Percentiles rank a stretch among this genome's conserved stretches.
Evolutionary conservation across 2,888 invertebrate genomes (phyloP).

Genomic region (Nematopogon swammerdamellus): DNA sequence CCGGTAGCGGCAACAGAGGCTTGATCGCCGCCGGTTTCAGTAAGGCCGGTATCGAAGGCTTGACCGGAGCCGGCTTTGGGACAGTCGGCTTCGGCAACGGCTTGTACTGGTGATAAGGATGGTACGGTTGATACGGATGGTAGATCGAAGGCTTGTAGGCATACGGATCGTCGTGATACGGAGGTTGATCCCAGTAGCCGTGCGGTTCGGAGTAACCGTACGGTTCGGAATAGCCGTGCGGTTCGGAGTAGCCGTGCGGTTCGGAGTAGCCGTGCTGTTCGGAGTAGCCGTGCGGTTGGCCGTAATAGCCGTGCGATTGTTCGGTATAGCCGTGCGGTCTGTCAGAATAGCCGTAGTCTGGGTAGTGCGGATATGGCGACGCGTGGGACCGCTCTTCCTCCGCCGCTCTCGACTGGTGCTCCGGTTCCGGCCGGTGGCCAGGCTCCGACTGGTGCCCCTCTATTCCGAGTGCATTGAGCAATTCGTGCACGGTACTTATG

Average conservation of each 20-base stretch:
- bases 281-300: too few relatives aligned
- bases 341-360: conserved; percentile 8
- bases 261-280: conserved; percentile 14
- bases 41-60: not conserved
- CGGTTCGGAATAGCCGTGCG: conserved; percentile 15
- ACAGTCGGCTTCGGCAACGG: conserved; percentile 1
- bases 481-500: conserved; percentile 17
- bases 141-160: conserved; percentile 9
- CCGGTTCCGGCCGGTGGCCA: too few relatives aligned
- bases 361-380: conserved; percentile 1
- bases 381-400: conserved; percentile 8
- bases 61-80: not conserved
- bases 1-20: too few relatives aligned
- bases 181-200: conserved; percentile 9
- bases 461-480: conserved; percentile 21
- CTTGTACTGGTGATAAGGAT: not conserved
- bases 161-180: conserved; percentile 4
- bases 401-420: conserved; percentile 3
- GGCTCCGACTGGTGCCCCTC: conserved; percentile 16
- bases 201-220: conserved; percentile 10
- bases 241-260: too few relatives aligned
- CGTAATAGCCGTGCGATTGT: conserved; percentile 14
- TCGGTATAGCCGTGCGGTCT: too few relatives aligned
- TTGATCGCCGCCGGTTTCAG: not conserved
- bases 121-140: not conserved